Base-by-base conservation (phyloP, 2,797 vertebrate genomes). In the Premnoplex brunnescens region DNA sequence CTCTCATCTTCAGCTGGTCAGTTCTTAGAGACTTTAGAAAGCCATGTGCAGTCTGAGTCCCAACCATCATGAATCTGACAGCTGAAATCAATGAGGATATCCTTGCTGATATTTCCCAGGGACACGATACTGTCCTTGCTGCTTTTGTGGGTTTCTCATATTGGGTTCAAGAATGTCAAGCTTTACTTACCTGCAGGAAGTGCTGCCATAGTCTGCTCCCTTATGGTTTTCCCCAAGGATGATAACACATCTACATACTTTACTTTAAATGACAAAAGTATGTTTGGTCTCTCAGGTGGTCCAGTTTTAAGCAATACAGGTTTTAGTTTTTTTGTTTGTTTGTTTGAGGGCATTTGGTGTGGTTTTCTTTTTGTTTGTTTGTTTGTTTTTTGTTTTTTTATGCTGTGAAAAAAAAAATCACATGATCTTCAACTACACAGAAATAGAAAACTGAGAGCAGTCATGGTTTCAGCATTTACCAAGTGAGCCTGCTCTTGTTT, bases 241-340 rank as follows among this genome's bases (percentile, higher is more conserved):
- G 14, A 16, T 34, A 27, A 5, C 4, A 58, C 5, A 39, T 41
- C 19, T 37, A 7, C 7, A 21, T 36, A 48, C 3, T 28, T 71
- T 49, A 26, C 12, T 60, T 49, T 36, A 55, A 71, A 63, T 19
- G 8, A 26, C 7, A 59, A 87, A 26, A 9, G 1, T 78, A 43
- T n/a, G 0, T 5, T 48, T 81, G 5, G 3, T 37, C 3, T 1
- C 2, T 55, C 14, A 46, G 4, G 3, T 30, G 7, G 32, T 52
- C 30, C 1, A 10, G 5, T 23, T 85, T 74, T 41, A 81, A 85
- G 10, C 7, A 26, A 21, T 6, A 30, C 0, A 56, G 48, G 3
- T 28, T 48, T 48, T 24, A 22, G 46, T 10, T 46, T 46, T 22
- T 48, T 48, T 48, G 46, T 23, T 48, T 48, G 46, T 44, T 44